A percentile compares a stretch with the other conserved stretches of the same genome.
phyloP scores from a whole-genome alignment of 2,113 vertebrate species.

The Mus spicilegus region DNA sequence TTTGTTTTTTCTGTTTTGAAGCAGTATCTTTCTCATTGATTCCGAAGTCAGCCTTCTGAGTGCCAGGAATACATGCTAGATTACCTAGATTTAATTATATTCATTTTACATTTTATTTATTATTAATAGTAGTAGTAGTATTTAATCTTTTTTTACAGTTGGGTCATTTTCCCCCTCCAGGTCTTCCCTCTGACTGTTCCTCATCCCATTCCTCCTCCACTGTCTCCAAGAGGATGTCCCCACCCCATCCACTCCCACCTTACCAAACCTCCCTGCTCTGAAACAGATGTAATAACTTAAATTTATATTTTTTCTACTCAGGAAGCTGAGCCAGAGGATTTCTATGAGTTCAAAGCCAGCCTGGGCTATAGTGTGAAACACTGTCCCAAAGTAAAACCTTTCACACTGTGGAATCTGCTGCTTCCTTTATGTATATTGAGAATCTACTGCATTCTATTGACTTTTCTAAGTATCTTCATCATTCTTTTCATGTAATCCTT shows the following conservation, averaged over 20 bases:
- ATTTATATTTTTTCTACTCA: background rate
- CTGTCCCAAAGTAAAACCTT: background rate
- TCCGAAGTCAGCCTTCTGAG: background rate
- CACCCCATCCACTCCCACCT: no score
- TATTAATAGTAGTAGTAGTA: no score
- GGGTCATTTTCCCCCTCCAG: no score
- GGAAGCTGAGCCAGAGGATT: background rate
- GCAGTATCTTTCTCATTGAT: no score
- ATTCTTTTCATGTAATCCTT: background rate
- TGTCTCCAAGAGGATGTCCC: no score
- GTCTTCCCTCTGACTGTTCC: no score
- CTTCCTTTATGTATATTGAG: background rate
- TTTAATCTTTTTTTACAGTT: no score
- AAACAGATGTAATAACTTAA: background rate
- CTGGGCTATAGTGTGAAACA: background rate
- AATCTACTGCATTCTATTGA: background rate
- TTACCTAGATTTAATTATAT: background rate
- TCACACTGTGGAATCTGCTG: background rate
- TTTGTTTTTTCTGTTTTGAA: background rate
- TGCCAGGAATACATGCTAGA: background rate
- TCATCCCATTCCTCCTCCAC: no score
- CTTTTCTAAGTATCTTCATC: constrained; percentile 41
- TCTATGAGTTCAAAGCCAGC: background rate
- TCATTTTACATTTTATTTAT: background rate
- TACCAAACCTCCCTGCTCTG: background rate